Evolutionary conservation across 2,113 vertebrate species (phyloP).

Genomic region (Lagenorhynchus albirostris): DNA sequence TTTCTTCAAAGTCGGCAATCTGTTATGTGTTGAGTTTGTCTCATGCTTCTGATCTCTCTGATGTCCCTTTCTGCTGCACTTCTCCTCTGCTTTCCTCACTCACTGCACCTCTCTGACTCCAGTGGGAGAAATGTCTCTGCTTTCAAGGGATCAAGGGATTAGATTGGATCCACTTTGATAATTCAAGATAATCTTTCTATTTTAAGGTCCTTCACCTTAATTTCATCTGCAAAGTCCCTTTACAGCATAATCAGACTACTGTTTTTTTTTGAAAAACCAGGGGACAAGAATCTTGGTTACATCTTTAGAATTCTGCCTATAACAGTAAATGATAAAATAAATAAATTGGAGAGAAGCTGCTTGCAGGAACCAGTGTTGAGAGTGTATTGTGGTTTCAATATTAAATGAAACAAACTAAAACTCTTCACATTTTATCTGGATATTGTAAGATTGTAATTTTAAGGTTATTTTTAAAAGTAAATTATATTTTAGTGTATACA

Average conservation of each 20-base stretch:
- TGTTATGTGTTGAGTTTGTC: not conserved
- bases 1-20: not conserved
- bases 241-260: not conserved
- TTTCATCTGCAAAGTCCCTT: not conserved
- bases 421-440: not conserved
- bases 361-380: not conserved
- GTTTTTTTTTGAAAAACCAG: not conserved
- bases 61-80: not conserved
- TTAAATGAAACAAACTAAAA: not conserved
- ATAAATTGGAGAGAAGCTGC: not conserved
- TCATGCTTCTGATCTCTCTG: not conserved
- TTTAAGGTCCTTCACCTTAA: not conserved
- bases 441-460: not conserved
- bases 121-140: not conserved
- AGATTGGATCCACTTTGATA: not conserved
- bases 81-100: not conserved
- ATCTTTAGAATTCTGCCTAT: not conserved
- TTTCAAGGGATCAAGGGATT: not conserved
- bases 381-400: not conserved
- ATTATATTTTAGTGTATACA: not conserved
- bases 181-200: not conserved
- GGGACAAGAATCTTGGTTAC: not conserved
- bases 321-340: not conserved
- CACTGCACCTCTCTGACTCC: not conserved
- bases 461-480: not conserved